These are phyloP conservation scores for Microchrysa polita DNA, from an alignment of 2,888 invertebrate genomes.

Conservation along the genomic window DNA sequence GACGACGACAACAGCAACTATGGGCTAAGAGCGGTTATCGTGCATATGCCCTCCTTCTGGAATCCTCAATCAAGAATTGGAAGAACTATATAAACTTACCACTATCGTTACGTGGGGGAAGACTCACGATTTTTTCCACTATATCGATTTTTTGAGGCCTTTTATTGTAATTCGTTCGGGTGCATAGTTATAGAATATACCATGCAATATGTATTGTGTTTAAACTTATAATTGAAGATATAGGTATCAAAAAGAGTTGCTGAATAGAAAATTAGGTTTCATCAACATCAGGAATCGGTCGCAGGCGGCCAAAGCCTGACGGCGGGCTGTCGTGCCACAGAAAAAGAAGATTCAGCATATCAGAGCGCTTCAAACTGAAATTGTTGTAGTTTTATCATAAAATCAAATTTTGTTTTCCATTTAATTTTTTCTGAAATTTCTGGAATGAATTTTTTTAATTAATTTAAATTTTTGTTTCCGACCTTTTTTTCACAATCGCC, in stretches of 20 bases:
- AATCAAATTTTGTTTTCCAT: no score
- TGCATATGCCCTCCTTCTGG: constrained; percentile 13
- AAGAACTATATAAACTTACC: constrained; percentile 31
- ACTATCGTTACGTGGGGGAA: constrained; percentile 28
- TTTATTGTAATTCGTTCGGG: constrained; percentile 15
- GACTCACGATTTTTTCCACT: constrained; percentile 39
- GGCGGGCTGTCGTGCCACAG: no score
- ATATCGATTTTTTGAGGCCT: constrained; percentile 13
- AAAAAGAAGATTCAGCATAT: no score
- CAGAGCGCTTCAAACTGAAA: no score
- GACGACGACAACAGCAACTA: not conserved
- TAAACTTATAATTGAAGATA: constrained; percentile 2
- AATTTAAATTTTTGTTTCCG: no score
- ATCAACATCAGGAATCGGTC: not conserved
- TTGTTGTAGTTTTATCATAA: no score
- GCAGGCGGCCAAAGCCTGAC: no score
- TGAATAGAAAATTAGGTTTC: not conserved
- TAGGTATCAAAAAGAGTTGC: not conserved
- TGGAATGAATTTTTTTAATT: no score
- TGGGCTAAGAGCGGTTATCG: constrained; percentile 15
- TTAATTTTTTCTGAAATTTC: no score
- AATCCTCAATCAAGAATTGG: constrained; percentile 6
- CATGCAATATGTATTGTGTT: not conserved
- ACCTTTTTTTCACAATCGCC: no score
- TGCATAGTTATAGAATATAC: not conserved